Evolutionary conservation across 2,113 vertebrate genomes (phyloP).

Genomic region (Rhinoptilus africanus): DNA sequence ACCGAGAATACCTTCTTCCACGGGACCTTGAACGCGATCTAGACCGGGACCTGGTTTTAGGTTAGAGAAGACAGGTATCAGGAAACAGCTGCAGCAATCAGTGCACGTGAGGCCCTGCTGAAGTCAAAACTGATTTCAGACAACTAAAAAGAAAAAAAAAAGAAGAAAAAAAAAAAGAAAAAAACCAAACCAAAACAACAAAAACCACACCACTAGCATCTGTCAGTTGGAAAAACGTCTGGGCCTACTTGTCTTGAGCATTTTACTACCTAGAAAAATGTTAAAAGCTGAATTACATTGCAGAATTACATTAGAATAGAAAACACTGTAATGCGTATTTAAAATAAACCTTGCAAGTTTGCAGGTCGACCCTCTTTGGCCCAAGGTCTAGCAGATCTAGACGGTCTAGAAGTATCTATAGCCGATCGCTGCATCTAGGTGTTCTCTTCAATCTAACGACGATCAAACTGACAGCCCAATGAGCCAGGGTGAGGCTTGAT

Average conservation of each 20-base stretch:
- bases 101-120: slow-evolving; percentile 66
- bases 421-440: slow-evolving; percentile 93
- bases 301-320: slow-evolving; percentile 82
- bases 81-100: neutral
- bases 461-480: slow-evolving; percentile 94
- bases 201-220: slow-evolving; percentile 54
- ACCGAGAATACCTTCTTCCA: slow-evolving; percentile 80
- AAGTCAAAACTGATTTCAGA: slow-evolving; percentile 72
- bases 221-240: slow-evolving; percentile 74
- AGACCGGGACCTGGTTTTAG: slow-evolving; percentile 81
- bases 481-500: slow-evolving; percentile 93
- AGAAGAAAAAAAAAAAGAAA: no score
- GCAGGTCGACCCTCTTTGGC: slow-evolving; percentile 95
- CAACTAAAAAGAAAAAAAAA: slow-evolving; percentile 74
- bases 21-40: slow-evolving; percentile 81
- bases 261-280: slow-evolving; percentile 82
- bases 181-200: no score
- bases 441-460: slow-evolving; percentile 94
- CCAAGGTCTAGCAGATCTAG: slow-evolving; percentile 93
- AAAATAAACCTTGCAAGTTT: slow-evolving; percentile 97
- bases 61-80: slow-evolving; percentile 69
- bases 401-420: slow-evolving; percentile 94
- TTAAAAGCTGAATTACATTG: slow-evolving; percentile 82
- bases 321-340: slow-evolving; percentile 91
- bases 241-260: slow-evolving; percentile 74